Percentiles rank a stretch among this genome's conserved stretches.
phyloP scores from a whole-genome alignment of 2,113 vertebrate species.

The Fulica atra region DNA sequence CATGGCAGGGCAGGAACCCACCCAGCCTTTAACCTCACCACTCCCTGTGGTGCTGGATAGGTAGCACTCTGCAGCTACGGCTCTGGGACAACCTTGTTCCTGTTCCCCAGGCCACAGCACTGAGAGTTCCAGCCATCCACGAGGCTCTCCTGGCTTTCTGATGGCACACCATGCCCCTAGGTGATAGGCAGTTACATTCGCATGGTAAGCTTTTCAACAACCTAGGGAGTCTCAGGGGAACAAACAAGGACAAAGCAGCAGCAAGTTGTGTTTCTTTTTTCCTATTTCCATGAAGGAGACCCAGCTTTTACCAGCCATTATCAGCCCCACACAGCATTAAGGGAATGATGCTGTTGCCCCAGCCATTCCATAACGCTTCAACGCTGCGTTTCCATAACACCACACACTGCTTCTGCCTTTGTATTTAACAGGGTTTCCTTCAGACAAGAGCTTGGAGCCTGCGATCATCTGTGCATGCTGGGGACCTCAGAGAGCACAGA shows the following conservation, averaged over 20 bases:
- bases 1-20: accelerated
- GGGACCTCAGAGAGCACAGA: background rate
- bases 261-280: background rate
- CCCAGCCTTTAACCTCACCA: background rate
- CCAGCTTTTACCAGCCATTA: constrained; percentile 25
- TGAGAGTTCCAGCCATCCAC: background rate
- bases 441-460: background rate
- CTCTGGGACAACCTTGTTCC: background rate
- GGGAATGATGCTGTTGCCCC: constrained; percentile 20
- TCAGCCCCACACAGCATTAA: background rate
- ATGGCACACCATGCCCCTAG: background rate
- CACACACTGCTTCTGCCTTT: background rate
- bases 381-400: background rate
- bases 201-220: background rate
- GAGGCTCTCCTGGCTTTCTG: background rate
- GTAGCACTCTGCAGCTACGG: background rate
- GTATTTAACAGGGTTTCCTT: background rate
- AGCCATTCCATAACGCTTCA: background rate
- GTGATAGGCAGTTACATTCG: constrained; percentile 2
- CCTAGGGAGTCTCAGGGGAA: background rate
- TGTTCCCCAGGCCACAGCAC: background rate
- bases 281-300: constrained; percentile 20
- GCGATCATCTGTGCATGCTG: background rate
- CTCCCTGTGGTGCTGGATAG: accelerated
- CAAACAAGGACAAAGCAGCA: constrained; percentile 23